phyloP scores from a whole-genome alignment of 1,140 invertebrate genomes.

The Campoletis sonorensis region DNA sequence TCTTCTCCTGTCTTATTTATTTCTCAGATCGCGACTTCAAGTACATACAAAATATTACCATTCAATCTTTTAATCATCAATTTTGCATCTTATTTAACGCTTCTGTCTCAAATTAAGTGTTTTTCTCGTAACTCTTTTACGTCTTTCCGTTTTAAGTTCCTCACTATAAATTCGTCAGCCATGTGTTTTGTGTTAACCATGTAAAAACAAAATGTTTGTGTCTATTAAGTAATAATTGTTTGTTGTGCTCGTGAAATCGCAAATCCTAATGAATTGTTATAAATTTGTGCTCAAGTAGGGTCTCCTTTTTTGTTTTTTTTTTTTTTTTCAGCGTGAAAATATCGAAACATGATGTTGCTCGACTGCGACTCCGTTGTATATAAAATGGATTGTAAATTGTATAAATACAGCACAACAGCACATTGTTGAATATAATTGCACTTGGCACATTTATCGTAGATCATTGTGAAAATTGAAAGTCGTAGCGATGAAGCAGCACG shows the following conservation, averaged over 20 bases:
- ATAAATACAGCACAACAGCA: slow-evolving; percentile 45
- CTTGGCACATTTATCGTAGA: slow-evolving; percentile 45
- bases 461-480: slow-evolving; percentile 40
- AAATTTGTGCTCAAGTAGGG: slow-evolving; percentile 6
- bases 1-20: slow-evolving; percentile 60
- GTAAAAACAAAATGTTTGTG: neutral
- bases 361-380: slow-evolving; percentile 27
- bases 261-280: neutral
- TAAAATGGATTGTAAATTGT: slow-evolving; percentile 46
- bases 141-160: neutral
- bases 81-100: slow-evolving; percentile 47
- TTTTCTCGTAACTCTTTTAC: neutral
- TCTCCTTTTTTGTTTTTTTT: slow-evolving; percentile 52
- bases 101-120: slow-evolving; percentile 11
- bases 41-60: neutral
- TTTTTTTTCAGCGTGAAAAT: slow-evolving; percentile 55
- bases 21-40: slow-evolving; percentile 43
- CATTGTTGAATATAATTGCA: slow-evolving; percentile 38
- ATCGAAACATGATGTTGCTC: slow-evolving; percentile 61
- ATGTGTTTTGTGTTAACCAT: slow-evolving; percentile 10
- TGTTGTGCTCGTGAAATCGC: neutral
- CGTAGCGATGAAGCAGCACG: slow-evolving; percentile 49
- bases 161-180: neutral
- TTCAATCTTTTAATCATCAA: neutral
- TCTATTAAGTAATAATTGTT: neutral